phyloP scores from a whole-genome alignment of 2,888 invertebrate species.

The Caradrina clavipalpis region DNA sequence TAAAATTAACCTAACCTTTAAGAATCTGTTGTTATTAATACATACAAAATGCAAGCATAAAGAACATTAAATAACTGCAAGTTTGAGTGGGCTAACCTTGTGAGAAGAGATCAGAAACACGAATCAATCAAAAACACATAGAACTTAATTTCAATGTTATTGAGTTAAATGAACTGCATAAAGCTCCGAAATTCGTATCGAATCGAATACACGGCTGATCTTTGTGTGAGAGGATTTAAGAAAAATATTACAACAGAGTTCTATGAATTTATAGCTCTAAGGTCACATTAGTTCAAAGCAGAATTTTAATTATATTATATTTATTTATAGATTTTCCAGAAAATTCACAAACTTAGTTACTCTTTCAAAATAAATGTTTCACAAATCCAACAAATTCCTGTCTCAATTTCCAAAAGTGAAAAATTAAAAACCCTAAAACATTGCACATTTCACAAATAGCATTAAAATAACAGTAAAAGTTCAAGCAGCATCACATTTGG shows the following conservation, averaged over 20 bases:
- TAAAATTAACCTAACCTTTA: constrained; percentile 11
- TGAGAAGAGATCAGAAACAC: constrained; percentile 24
- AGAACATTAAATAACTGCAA: constrained; percentile 22
- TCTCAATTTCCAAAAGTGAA: not conserved
- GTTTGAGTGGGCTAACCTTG: constrained; percentile 25
- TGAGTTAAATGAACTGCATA: constrained; percentile 16
- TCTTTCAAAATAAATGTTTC: not conserved
- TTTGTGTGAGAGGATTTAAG: not conserved
- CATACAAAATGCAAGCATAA: constrained; percentile 8
- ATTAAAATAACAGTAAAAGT: constrained; percentile 12
- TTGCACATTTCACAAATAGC: constrained; percentile 4
- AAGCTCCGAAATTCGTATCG: constrained; percentile 1
- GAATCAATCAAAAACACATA: constrained; percentile 24
- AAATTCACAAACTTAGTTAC: not conserved
- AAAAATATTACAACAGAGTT: constrained; percentile 1
- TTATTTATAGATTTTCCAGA: not conserved
- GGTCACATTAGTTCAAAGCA: not conserved
- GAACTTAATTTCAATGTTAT: constrained; percentile 19
- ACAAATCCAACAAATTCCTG: not conserved
- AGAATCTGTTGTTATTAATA: not conserved
- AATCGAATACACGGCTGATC: constrained; percentile 7
- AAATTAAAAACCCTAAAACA: not conserved
- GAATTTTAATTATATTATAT: no score
- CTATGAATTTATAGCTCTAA: not conserved
- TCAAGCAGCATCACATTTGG: constrained; percentile 12